Percentiles rank a stretch among this genome's conserved stretches.
Evolutionary conservation across 2,797 vertebrate species (phyloP).

Genomic region (Saxicola maurus): DNA sequence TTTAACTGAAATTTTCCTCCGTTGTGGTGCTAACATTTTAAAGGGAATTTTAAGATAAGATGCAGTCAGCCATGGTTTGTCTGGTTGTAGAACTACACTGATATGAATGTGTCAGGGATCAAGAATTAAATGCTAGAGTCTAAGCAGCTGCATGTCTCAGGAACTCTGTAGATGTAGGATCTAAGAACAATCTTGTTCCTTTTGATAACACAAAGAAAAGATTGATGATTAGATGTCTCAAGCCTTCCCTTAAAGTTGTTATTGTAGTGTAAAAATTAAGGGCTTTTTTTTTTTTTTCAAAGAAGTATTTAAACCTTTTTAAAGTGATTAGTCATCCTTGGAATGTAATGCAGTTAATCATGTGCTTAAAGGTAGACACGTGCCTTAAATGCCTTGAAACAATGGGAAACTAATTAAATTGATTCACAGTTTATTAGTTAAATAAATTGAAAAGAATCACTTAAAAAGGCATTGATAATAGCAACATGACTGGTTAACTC

Average conservation of each 20-base stretch:
- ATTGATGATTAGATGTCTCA: background rate
- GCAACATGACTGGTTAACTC: rapidly evolving
- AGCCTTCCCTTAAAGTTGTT: background rate
- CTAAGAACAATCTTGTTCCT: background rate
- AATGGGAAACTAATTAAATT: background rate
- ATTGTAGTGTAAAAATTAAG: background rate
- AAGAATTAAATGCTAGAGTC: background rate
- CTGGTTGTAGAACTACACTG: background rate
- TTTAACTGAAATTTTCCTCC: background rate
- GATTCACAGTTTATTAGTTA: background rate
- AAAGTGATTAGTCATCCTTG: background rate
- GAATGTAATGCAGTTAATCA: background rate
- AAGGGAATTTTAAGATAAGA: background rate
- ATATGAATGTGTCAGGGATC: background rate
- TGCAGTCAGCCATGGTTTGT: background rate
- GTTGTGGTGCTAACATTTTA: background rate
- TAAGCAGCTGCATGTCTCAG: background rate
- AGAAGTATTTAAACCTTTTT: background rate
- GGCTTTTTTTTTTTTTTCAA: background rate
- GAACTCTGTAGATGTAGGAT: background rate
- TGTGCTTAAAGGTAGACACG: background rate
- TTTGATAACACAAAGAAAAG: background rate
- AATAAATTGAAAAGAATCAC: background rate
- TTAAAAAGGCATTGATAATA: background rate
- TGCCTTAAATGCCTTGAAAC: background rate